A percentile compares a stretch with the other conserved stretches of the same genome.
phyloP scores from a whole-genome alignment of 2,113 vertebrate genomes.

The Clinocottus analis region DNA sequence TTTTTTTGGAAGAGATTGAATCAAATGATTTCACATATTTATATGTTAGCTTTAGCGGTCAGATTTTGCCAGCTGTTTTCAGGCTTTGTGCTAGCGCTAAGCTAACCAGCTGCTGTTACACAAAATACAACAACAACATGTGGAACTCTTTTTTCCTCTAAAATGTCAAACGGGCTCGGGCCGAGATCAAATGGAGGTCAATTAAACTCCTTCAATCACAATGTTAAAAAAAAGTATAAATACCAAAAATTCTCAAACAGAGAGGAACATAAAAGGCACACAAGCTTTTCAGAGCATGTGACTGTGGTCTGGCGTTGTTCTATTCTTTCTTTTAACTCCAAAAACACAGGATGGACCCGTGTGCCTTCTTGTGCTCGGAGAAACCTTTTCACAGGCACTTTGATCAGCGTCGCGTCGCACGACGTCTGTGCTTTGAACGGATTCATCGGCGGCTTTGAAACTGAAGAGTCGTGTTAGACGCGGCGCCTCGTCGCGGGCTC shows the following conservation, averaged over 20 bases:
- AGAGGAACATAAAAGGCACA: not conserved
- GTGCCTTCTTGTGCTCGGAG: slow-evolving; percentile 59
- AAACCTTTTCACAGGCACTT: slow-evolving; percentile 63
- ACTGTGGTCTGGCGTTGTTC: not conserved
- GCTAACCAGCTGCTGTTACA: not conserved
- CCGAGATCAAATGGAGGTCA: not conserved
- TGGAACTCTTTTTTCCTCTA: not conserved
- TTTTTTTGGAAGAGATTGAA: not conserved
- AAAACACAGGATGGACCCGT: not conserved
- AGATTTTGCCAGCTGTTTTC: not conserved
- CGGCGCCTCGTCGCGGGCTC: slow-evolving; percentile 24
- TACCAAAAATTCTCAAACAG: slow-evolving; percentile 6
- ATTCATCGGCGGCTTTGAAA: not conserved
- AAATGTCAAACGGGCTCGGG: slow-evolving; percentile 9
- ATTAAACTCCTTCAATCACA: not conserved
- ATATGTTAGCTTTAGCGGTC: not conserved
- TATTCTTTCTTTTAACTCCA: not conserved
- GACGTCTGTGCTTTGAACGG: slow-evolving; percentile 56
- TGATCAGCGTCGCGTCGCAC: not conserved
- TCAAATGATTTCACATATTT: not conserved
- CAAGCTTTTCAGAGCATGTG: not conserved
- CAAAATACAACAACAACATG: not conserved
- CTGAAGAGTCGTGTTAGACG: not conserved
- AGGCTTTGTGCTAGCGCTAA: slow-evolving; percentile 1
- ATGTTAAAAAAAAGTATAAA: too few species aligned